phyloP scores from a whole-genome alignment of 2,888 invertebrate species.

The Falcaria lacertinaria region DNA sequence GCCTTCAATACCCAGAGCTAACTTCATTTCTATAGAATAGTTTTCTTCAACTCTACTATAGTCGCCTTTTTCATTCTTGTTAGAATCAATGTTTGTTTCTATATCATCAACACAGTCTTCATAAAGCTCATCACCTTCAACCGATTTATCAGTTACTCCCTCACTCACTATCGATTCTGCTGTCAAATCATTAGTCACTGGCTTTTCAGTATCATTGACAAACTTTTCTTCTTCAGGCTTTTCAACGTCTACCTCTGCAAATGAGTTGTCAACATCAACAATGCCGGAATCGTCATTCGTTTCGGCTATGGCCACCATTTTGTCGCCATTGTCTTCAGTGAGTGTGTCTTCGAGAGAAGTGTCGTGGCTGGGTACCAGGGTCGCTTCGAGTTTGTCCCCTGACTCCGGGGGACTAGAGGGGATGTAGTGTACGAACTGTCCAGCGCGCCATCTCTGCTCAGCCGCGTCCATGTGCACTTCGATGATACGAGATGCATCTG shows the following conservation, averaged over 20 bases:
- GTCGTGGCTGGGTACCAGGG: conserved; percentile 47
- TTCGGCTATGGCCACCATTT: conserved; percentile 16
- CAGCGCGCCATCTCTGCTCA: conserved; percentile 52
- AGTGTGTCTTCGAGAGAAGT: conserved; percentile 56
- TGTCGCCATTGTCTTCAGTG: conserved; percentile 38
- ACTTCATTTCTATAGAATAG: conserved; percentile 67
- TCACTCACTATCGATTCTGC: conserved; percentile 6
- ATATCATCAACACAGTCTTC: conserved; percentile 57
- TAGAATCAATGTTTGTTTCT: conserved; percentile 9
- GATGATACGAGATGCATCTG: conserved; percentile 62
- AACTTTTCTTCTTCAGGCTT: too few species aligned
- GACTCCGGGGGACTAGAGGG: conserved; percentile 34
- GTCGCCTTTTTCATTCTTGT: conserved; percentile 10
- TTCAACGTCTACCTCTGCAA: conserved; percentile 8
- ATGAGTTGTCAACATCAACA: conserved; percentile 19
- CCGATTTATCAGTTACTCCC: conserved; percentile 13
- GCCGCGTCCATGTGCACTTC: conserved; percentile 60
- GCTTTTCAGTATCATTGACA: conserved; percentile 8
- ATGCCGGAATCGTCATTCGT: conserved; percentile 28
- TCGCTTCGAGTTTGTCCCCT: conserved; percentile 46
- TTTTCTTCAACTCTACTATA: conserved; percentile 47
- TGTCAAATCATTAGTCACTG: conserved; percentile 5
- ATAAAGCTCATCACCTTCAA: conserved; percentile 45
- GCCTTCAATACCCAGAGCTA: conserved; percentile 50
- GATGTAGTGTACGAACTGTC: conserved; percentile 34